These are phyloP conservation scores for Saguinus midas DNA, from an alignment of 2,113 vertebrate species.

Conservation along the genomic window DNA sequence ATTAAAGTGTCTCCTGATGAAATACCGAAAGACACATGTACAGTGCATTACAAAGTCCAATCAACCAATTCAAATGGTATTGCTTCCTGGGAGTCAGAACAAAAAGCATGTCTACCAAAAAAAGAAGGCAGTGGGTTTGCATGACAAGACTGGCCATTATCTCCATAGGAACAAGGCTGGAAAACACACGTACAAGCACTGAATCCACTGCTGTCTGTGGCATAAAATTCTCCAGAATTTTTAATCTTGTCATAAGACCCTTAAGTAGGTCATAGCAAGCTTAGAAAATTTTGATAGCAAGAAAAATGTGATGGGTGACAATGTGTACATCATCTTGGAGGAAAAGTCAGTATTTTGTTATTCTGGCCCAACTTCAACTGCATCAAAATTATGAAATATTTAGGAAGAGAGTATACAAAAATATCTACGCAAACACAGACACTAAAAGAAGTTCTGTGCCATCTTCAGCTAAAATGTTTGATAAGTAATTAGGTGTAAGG, in stretches of 20 bases:
- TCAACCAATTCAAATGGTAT: slow-evolving; percentile 26
- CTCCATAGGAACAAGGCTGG: slow-evolving; percentile 68
- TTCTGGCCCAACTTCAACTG: slow-evolving; percentile 61
- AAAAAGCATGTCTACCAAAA: slow-evolving; percentile 31
- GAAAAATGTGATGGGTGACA: slow-evolving; percentile 72
- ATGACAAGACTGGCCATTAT: slow-evolving; percentile 54
- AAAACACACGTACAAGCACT: slow-evolving; percentile 52
- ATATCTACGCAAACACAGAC: not conserved
- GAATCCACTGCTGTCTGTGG: slow-evolving; percentile 38
- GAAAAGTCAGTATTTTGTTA: slow-evolving; percentile 58
- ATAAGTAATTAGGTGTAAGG: not conserved
- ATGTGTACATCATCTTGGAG: slow-evolving; percentile 70
- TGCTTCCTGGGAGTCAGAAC: slow-evolving; percentile 23
- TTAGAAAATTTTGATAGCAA: slow-evolving; percentile 78
- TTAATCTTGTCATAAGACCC: slow-evolving; percentile 75
- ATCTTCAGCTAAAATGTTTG: not conserved
- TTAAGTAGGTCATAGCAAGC: slow-evolving; percentile 84
- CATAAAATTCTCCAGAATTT: slow-evolving; percentile 65
- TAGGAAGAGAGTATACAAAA: slow-evolving; percentile 21
- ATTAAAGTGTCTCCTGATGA: slow-evolving; percentile 40
- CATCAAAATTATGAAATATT: slow-evolving; percentile 47
- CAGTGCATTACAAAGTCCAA: not conserved
- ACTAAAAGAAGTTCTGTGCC: not conserved
- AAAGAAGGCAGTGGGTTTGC: not conserved
- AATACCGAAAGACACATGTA: not conserved